A percentile compares a stretch with the other conserved stretches of the same genome.
Evolutionary conservation across 2,888 invertebrate genomes (phyloP).

Genomic region (Bembecia ichneumoniformis): DNA sequence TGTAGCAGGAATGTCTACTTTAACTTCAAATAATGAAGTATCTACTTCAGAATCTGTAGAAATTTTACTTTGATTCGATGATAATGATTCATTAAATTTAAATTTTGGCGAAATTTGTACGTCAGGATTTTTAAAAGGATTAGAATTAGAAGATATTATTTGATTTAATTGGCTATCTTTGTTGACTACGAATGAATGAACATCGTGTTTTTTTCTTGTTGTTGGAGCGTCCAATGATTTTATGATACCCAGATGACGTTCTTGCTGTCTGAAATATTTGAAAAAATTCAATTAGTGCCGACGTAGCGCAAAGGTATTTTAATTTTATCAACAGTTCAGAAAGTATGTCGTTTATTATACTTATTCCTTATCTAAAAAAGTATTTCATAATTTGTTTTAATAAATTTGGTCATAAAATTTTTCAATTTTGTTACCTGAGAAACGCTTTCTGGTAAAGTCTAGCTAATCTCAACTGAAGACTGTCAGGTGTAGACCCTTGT

Average conservation of each 20-base stretch:
- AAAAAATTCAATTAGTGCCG: not conserved
- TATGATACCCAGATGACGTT: constrained; percentile 82
- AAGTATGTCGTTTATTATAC: too few relatives aligned
- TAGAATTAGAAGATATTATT: constrained; percentile 24
- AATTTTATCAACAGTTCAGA: too few relatives aligned
- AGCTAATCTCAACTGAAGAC: constrained; percentile 81
- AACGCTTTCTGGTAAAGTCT: constrained; percentile 86
- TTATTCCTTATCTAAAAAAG: too few relatives aligned
- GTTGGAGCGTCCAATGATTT: constrained; percentile 62
- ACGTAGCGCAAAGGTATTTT: not conserved
- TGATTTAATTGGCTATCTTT: constrained; percentile 38
- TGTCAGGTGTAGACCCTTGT: constrained; percentile 71
- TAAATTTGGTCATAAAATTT: too few relatives aligned
- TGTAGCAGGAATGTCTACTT: constrained; percentile 17
- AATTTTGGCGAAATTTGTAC: constrained; percentile 31
- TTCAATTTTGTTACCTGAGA: constrained; percentile 69
- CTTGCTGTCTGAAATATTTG: constrained; percentile 77
- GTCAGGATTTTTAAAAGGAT: constrained; percentile 40
- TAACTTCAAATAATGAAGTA: constrained; percentile 6
- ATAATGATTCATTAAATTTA: not conserved
- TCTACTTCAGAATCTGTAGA: constrained; percentile 14
- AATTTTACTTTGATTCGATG: constrained; percentile 3
- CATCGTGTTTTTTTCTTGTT: constrained; percentile 60
- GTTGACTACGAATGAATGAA: constrained; percentile 57
- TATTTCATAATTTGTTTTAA: too few relatives aligned